Base-by-base conservation (phyloP, 2,888 invertebrate species). In the Acronicta alni region DNA sequence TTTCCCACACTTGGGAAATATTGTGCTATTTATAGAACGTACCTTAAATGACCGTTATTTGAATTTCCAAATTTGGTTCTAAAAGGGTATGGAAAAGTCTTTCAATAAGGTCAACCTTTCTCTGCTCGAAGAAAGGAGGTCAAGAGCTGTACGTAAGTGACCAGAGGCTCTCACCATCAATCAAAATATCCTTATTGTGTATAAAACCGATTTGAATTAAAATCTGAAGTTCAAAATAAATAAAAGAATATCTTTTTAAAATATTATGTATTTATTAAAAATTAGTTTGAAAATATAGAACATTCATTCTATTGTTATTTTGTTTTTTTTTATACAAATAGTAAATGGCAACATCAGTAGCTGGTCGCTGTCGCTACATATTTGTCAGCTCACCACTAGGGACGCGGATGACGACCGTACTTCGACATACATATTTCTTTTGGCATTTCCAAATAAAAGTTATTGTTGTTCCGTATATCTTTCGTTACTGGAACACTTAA, bases 351-450 rank as follows among this genome's bases (percentile, higher is more conserved):
- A 35, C 57, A 60, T 65, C 57, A 59, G 48, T 45, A 51, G 47
- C 57, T 53, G 41, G 37, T 47, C 45, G 37, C 56, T 38, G 37
- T 37, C 17, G 43, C 44, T 37, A 56, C 60, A 60, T n/a, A n/a
- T 67, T 63, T 64, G 54, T 65, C 57, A 62, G 18, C 26, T 38
- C 20, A 46, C 15, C 51, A 46, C 37, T 39, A 6, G 62, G 44
- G 55, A 14, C 42, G 10, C 6, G 17, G 14, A 15, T 57, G 72
- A 64, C 61, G 41, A 64, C 59, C 69, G 72, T 69, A 41, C 38
- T 57, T 10, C 14, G 12, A 45, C 30, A 37, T 52, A 48, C 52
- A 46, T 48, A 23, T 64, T 53, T 38, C 15, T 49, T 49, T 58
- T 51, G 53, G 32, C 35, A 58, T 10, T n/a, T 57, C 38, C 10